Evolutionary conservation across 2,113 vertebrate species (phyloP).

Genomic region (Oceanites oceanicus): DNA sequence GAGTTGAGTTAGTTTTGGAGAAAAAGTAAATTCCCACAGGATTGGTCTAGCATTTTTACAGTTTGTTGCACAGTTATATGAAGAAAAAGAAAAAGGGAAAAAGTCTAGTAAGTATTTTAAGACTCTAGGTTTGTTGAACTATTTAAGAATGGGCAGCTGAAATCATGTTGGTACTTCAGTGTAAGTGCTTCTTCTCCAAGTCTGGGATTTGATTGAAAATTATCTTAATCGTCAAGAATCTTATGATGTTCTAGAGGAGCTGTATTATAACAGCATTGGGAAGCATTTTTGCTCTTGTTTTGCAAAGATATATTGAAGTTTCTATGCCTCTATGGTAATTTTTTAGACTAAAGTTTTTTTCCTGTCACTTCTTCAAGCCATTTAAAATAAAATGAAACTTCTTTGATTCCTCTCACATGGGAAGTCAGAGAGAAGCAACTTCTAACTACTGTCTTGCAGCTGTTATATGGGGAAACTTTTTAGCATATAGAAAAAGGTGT

Average conservation of each 20-base stretch:
- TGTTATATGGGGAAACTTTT: neutral
- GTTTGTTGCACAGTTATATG: neutral
- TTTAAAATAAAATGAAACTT: neutral
- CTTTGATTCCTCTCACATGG: neutral
- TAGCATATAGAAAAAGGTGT: neutral
- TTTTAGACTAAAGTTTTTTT: neutral
- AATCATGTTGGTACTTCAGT: neutral
- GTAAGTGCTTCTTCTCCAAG: neutral
- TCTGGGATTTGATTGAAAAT: neutral
- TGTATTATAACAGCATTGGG: accelerated
- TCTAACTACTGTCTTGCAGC: neutral
- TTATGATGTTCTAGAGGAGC: neutral
- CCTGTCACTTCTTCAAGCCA: neutral
- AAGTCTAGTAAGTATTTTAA: neutral
- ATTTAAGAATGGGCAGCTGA: neutral
- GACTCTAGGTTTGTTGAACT: neutral
- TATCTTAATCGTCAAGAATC: neutral
- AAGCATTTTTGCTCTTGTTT: neutral
- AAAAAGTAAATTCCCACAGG: neutral
- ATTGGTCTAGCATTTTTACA: neutral
- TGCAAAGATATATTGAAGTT: neutral
- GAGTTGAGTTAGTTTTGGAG: neutral
- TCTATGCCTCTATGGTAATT: neutral
- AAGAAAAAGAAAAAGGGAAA: too few species aligned
- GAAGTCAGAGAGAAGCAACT: neutral